Conservation (phyloP, 1,140 invertebrate genomes). For the Diuraphis noxia region DNA sequence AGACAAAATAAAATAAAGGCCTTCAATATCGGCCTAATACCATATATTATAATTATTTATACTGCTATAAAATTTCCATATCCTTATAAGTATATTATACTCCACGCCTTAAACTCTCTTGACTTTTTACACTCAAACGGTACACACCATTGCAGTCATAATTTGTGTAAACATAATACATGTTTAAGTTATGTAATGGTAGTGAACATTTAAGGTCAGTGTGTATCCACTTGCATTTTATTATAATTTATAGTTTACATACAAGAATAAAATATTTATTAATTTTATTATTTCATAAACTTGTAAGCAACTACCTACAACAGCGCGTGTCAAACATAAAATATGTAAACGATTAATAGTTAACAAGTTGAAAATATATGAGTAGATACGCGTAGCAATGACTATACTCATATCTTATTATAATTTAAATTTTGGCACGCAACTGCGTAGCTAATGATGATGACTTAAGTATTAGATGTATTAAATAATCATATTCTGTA, state of each 20-base stretch:
- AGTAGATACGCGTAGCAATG: not conserved
- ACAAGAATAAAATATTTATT: not conserved
- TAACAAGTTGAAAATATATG: not conserved
- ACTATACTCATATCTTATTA: not conserved
- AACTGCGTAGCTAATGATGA: not conserved
- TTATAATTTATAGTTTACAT: not conserved
- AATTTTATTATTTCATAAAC: not conserved
- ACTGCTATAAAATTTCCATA: too few relatives aligned
- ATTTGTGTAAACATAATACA: not conserved
- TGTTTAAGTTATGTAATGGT: not conserved
- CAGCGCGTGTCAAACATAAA: not conserved
- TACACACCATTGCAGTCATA: not conserved
- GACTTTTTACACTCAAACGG: not conserved
- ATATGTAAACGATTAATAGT: not conserved
- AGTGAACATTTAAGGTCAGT: not conserved
- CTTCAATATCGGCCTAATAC: too few relatives aligned
- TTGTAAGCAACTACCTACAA: not conserved
- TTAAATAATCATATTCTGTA: not conserved
- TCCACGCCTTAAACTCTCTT: not conserved
- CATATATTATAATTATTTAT: too few relatives aligned
- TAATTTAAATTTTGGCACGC: not conserved
- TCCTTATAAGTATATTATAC: not conserved
- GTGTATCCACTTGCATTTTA: not conserved
- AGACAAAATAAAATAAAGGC: too few relatives aligned
- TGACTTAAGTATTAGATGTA: not conserved